Conservation (phyloP, 1,140 invertebrate species). For the Drosophila hydei region DNA sequence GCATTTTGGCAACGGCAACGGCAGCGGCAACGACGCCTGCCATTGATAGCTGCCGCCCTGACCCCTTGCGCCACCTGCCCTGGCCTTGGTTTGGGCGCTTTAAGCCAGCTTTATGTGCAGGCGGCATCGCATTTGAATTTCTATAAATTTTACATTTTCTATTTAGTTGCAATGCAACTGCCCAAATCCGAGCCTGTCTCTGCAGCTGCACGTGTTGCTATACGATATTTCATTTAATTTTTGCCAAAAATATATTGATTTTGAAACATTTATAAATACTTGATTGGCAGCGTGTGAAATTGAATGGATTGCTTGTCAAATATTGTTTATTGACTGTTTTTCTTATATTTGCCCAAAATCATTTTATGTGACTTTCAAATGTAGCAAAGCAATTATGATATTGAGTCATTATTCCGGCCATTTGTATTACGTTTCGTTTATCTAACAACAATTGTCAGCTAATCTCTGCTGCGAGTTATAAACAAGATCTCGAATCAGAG, state of each 20-base stretch:
- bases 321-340: slow-evolving; percentile 6
- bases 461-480: slow-evolving; percentile 30
- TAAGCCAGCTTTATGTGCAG: slow-evolving; percentile 69
- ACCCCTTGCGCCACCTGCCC: neutral
- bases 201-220: slow-evolving; percentile 5
- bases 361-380: neutral
- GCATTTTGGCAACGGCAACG: slow-evolving; percentile 65
- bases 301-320: neutral
- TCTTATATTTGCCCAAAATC: neutral
- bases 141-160: slow-evolving; percentile 79
- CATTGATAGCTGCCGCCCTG: slow-evolving; percentile 63
- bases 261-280: slow-evolving; percentile 9
- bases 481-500: slow-evolving; percentile 23
- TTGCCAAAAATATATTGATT: neutral
- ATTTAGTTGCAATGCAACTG: slow-evolving; percentile 63
- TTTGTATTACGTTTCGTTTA: slow-evolving; percentile 13
- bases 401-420: neutral
- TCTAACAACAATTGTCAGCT: slow-evolving; percentile 29
- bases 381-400: neutral
- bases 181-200: slow-evolving; percentile 38
- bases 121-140: slow-evolving; percentile 71
- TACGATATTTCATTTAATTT: slow-evolving; percentile 26
- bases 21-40: slow-evolving; percentile 47
- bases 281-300: slow-evolving; percentile 10
- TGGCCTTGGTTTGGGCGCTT: slow-evolving; percentile 41